Percentiles rank a stretch among this genome's conserved stretches.
phyloP scores from a whole-genome alignment of 2,888 invertebrate genomes.

The Caenorhabditis zanzibari region DNA sequence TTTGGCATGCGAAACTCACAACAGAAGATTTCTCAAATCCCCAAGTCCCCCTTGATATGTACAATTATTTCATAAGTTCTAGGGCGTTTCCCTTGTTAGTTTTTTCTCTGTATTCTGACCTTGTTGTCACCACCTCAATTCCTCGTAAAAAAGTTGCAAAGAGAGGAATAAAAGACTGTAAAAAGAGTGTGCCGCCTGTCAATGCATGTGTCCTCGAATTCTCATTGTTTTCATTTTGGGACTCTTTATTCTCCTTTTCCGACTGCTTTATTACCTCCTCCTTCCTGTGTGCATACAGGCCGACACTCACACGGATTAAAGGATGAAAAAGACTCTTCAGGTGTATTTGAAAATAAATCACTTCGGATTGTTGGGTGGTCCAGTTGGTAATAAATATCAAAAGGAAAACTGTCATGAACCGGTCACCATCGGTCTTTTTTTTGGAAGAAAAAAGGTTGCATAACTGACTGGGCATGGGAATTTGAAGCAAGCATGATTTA shows the following conservation, averaged over 20 bases:
- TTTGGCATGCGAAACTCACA: too few relatives aligned
- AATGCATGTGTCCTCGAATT: constrained; percentile 14
- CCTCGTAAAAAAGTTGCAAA: constrained; percentile 58
- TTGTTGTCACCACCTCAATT: constrained; percentile 52
- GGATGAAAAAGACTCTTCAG: constrained; percentile 10
- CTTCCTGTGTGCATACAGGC: constrained; percentile 9
- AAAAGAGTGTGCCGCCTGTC: constrained; percentile 48
- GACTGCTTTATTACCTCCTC: constrained; percentile 27
- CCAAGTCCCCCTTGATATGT: neutral
- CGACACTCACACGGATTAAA: constrained; percentile 50
- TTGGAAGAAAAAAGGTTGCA: constrained; percentile 28
- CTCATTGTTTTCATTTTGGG: constrained; percentile 54
- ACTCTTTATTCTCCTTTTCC: constrained; percentile 24
- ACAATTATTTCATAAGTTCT: neutral
- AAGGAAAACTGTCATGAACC: constrained; percentile 40
- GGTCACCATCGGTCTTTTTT: constrained; percentile 21
- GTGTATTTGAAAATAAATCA: constrained; percentile 26
- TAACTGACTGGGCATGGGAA: constrained; percentile 30
- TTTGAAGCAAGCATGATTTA: too few relatives aligned
- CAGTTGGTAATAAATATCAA: constrained; percentile 17
- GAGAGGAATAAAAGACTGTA: constrained; percentile 26
- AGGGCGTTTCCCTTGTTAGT: constrained; percentile 23
- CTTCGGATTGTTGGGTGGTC: constrained; percentile 25
- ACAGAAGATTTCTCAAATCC: too few relatives aligned
- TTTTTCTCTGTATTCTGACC: constrained; percentile 24